A percentile compares a stretch with the other conserved stretches of the same genome.
Conservation (phyloP, 2,113 vertebrate genomes). For the Micromys minutus region DNA sequence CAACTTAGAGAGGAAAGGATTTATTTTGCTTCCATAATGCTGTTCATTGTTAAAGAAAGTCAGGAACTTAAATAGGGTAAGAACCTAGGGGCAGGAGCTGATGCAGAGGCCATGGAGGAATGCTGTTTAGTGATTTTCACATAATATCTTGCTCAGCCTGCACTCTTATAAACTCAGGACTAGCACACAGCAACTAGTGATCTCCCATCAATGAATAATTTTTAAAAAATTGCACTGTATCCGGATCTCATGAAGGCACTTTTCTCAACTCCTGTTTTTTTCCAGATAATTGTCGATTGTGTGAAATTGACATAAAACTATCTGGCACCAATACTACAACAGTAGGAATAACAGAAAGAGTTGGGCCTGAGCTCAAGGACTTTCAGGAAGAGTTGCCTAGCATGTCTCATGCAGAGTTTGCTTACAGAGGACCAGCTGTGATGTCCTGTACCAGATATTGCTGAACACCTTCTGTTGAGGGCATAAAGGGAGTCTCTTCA, state of each 20-base stretch:
- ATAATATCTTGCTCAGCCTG: not conserved
- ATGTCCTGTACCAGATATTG: not conserved
- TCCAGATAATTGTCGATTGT: not conserved
- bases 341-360: not conserved
- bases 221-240: too few relatives aligned
- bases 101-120: not conserved
- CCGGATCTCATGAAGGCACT: not conserved
- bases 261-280: not conserved
- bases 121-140: fast-evolving
- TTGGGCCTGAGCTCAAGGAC: fast-evolving
- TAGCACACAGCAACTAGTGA: not conserved
- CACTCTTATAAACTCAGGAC: not conserved
- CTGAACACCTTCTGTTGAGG: not conserved
- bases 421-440: not conserved
- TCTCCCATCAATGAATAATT: not conserved
- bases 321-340: not conserved
- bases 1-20: not conserved
- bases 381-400: not conserved
- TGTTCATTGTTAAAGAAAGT: not conserved
- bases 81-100: not conserved
- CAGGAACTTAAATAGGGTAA: not conserved
- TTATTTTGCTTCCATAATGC: not conserved
- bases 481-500: not conserved
- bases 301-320: not conserved
- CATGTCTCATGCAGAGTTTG: too few relatives aligned